Evolutionary conservation across 2,797 vertebrate species (phyloP), one percentile per base, ranked within the genome.

Genomic region (Galaxias olidus): DNA sequence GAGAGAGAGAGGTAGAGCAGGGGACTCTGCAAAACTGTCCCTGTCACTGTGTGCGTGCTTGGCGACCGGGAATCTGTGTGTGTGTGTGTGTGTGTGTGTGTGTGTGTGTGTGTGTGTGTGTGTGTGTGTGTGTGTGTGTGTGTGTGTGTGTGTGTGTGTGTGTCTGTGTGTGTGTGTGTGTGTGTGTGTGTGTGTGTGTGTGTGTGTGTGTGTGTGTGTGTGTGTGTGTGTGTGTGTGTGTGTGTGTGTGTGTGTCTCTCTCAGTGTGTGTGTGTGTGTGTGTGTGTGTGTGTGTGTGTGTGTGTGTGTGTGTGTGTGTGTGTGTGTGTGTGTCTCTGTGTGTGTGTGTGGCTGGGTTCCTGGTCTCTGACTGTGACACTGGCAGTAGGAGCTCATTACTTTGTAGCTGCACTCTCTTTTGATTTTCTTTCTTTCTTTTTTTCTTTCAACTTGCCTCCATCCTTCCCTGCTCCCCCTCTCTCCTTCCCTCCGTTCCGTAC

Each of bases 41-140:
- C 84, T 81, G 88, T 88, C 88, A 89, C 85, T 86, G 81, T 84
- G 84, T 85, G 78, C 80, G 84, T 82, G 86, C 88, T 86, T 84
- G 84, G 86, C 86, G 30, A 30, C 3, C 30, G 6, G 30, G 30
- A 6, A 2, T 30, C 3, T 30, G 30, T 30, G 30, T 30, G 30
- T 30, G 30, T 30, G 30, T 83, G 82, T 57, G 55, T 41, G 55
- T 57, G 20, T 42, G 41, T 57, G 4, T 44, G 42, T 44, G n/a
- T n/a, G 30, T 41, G 61, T 79, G 55, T 61, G 71, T 65, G 68
- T 64, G 71, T 50, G 71, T 18, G 71, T 15, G 47, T 40, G 46
- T 47, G 66, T 7, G 64, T 48, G 70, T 69, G 68, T 72, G 73
- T 74, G 69, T 61, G 76, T 79, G 82, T 46, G 49, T 73, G 12